These are phyloP conservation scores for Synergus japonicus DNA, from an alignment of 2,888 invertebrate genomes.

Conservation along the genomic window DNA sequence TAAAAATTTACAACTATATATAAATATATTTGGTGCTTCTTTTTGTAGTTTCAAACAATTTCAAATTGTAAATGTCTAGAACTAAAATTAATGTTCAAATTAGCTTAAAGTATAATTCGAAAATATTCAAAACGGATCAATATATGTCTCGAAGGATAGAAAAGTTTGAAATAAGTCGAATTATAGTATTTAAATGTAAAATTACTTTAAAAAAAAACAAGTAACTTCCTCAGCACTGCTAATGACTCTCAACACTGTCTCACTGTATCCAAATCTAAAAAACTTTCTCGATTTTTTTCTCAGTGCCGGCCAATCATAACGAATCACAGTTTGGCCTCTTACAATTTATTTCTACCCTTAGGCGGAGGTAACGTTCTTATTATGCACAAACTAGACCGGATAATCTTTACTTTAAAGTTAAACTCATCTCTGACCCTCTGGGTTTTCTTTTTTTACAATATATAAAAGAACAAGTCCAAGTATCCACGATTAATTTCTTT, in stretches of 20 bases:
- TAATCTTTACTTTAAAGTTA: background rate
- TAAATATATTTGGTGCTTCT: too few species aligned
- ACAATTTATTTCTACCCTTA: conserved; percentile 62
- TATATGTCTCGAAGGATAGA: too few species aligned
- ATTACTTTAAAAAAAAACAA: too few species aligned
- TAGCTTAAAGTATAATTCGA: too few species aligned
- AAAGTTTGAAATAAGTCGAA: too few species aligned
- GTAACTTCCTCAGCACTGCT: background rate
- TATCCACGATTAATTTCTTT: conserved; percentile 43
- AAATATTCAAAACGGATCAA: too few species aligned
- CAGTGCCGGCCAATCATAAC: conserved; percentile 13
- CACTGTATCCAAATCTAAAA: background rate
- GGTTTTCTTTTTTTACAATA: conserved; percentile 6
- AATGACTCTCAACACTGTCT: background rate
- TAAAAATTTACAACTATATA: too few species aligned
- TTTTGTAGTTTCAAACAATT: too few species aligned
- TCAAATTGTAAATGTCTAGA: too few species aligned
- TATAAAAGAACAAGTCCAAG: conserved; percentile 22
- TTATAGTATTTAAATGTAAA: too few species aligned
- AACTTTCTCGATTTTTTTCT: background rate
- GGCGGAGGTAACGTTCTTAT: conserved; percentile 64
- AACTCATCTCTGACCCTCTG: background rate
- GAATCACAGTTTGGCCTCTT: conserved; percentile 27
- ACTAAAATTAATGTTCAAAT: too few species aligned
- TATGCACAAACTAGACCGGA: conserved; percentile 66